phyloP scores from a whole-genome alignment of 2,888 invertebrate species.

The Artemia sinica region DNA sequence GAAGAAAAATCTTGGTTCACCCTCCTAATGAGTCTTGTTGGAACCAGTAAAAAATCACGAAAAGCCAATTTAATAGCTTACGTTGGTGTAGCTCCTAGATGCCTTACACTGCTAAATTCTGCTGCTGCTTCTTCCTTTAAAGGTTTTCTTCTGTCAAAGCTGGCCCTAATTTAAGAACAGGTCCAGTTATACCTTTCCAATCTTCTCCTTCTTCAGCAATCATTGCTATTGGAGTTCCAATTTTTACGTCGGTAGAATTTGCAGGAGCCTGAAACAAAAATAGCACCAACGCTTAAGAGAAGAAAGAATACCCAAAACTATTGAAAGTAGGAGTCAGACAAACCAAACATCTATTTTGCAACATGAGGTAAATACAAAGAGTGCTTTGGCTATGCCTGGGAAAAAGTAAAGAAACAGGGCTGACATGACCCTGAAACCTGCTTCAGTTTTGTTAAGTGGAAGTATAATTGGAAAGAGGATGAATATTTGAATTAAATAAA shows the following conservation, averaged over 20 bases:
- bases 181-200: constrained; percentile 38
- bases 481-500: no score
- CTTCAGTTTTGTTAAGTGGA: no score
- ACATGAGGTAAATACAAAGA: no score
- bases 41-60: not conserved
- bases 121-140: constrained; percentile 25
- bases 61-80: not conserved
- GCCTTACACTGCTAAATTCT: constrained; percentile 18
- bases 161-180: not conserved
- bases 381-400: no score
- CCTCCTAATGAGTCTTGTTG: no score
- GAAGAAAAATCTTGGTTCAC: no score
- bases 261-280: constrained; percentile 34
- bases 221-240: constrained; percentile 42
- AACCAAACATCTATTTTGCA: no score
- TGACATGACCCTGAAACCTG: no score
- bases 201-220: constrained; percentile 44
- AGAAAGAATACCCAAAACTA: no score
- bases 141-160: constrained; percentile 23
- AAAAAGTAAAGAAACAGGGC: no score
- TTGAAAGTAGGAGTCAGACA: no score
- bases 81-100: constrained; percentile 18
- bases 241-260: constrained; percentile 39
- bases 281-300: not conserved
- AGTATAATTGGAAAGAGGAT: no score